Evolutionary conservation across 1,140 invertebrate genomes (phyloP).

Genomic region (Rhopalosiphum padi): DNA sequence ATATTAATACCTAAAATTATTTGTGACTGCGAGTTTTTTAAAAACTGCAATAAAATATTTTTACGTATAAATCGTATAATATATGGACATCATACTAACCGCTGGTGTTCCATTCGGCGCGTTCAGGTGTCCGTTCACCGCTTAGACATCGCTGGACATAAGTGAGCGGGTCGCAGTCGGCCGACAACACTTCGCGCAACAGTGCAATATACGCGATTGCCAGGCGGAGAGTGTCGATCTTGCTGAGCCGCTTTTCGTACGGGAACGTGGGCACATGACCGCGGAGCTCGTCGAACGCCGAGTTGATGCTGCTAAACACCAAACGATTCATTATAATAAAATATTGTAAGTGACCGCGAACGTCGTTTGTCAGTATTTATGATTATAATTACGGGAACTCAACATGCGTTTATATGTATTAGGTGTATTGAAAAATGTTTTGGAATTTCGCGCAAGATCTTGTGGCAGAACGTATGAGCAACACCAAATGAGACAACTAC

Average conservation of each 20-base stretch:
- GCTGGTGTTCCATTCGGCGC: conserved; percentile 94
- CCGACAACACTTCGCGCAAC: conserved; percentile 86
- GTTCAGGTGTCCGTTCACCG: conserved; percentile 81
- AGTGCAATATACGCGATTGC: conserved; percentile 97
- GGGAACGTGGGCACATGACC: conserved; percentile 98
- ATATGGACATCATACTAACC: conserved; percentile 69
- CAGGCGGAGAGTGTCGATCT: conserved; percentile 94
- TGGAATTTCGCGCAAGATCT: not conserved
- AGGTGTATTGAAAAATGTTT: too few species aligned
- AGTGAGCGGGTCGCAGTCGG: conserved; percentile 88
- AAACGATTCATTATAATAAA: conserved; percentile 48
- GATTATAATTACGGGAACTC: not conserved
- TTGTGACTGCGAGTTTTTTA: not conserved
- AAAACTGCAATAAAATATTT: not conserved
- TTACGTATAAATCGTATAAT: too few species aligned
- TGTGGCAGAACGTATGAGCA: too few species aligned
- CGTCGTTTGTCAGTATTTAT: not conserved
- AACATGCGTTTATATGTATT: not conserved
- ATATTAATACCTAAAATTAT: not conserved
- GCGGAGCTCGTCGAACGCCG: conserved; percentile 93
- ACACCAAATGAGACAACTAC: too few species aligned
- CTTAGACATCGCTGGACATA: conserved; percentile 92
- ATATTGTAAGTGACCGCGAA: not conserved
- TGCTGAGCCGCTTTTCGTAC: conserved; percentile 96
- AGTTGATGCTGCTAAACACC: conserved; percentile 93